phyloP scores from a whole-genome alignment of 2,888 invertebrate genomes.

The Epirrhoe alternata region DNA sequence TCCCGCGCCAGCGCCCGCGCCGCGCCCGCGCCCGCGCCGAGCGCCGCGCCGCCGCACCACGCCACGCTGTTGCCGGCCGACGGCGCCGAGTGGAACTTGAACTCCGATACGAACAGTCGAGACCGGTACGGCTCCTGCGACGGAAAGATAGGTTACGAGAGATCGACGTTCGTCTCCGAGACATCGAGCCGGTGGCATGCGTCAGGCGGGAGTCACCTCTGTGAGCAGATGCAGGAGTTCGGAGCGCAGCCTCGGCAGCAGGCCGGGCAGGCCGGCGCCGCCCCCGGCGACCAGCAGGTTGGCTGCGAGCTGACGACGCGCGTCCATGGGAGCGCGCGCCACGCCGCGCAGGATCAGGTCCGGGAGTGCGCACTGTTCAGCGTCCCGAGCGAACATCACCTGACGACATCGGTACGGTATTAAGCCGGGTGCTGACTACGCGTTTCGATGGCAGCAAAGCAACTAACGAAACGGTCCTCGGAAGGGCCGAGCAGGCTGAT shows the following conservation, averaged over 20 bases:
- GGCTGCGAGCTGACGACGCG: slow-evolving; percentile 90
- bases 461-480: neutral
- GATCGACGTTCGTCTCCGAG: too few species aligned
- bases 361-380: slow-evolving; percentile 86
- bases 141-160: too few species aligned
- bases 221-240: slow-evolving; percentile 90
- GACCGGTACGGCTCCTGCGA: slow-evolving; percentile 44
- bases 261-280: slow-evolving; percentile 92
- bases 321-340: slow-evolving; percentile 83
- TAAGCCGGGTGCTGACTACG: neutral
- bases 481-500: too few species aligned
- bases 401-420: neutral
- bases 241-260: slow-evolving; percentile 90
- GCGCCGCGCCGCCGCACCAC: slow-evolving; percentile 90
- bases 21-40: slow-evolving; percentile 86
- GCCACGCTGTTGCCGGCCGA: slow-evolving; percentile 91
- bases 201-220: slow-evolving; percentile 65
- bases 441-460: too few species aligned
- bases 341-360: slow-evolving; percentile 35
- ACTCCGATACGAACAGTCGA: slow-evolving; percentile 54
- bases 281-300: slow-evolving; percentile 96
- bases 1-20: slow-evolving; percentile 90
- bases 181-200: too few species aligned
- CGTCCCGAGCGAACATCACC: slow-evolving; percentile 92
- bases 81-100: slow-evolving; percentile 93